Evolutionary conservation across 2,888 invertebrate species (phyloP).

Genomic region (Scaeva pyrastri): DNA sequence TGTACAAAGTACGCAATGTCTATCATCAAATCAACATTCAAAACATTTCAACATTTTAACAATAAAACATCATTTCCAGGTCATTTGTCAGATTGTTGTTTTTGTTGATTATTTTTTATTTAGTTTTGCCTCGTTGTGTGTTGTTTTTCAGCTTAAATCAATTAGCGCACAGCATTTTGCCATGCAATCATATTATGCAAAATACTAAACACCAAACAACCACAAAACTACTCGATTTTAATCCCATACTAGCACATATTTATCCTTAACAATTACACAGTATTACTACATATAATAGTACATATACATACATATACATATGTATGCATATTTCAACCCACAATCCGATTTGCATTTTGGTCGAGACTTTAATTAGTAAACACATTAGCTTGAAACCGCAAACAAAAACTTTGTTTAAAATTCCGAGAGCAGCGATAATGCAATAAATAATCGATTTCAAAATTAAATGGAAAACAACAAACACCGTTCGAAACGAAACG

Average conservation of each 20-base stretch:
- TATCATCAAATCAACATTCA: slow-evolving; percentile 3
- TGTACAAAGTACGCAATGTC: no score
- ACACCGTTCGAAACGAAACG: slow-evolving; percentile 25
- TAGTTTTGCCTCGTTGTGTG: not conserved
- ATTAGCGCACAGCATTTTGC: slow-evolving; percentile 17
- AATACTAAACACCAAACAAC: slow-evolving; percentile 50
- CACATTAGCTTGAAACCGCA: slow-evolving; percentile 67
- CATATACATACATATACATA: no score
- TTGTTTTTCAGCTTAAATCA: slow-evolving; percentile 21
- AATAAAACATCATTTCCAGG: slow-evolving; percentile 26
- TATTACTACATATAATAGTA: slow-evolving; percentile 39
- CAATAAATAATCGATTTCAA: slow-evolving; percentile 74
- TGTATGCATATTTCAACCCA: slow-evolving; percentile 43
- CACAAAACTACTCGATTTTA: slow-evolving; percentile 61
- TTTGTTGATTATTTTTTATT: not conserved
- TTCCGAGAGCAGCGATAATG: slow-evolving; percentile 59
- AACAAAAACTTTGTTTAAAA: slow-evolving; percentile 59
- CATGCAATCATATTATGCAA: slow-evolving; percentile 30
- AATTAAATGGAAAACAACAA: slow-evolving; percentile 66
- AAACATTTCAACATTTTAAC: slow-evolving; percentile 16
- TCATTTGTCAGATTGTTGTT: slow-evolving; percentile 30
- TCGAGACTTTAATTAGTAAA: slow-evolving; percentile 69
- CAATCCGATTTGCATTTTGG: slow-evolving; percentile 43
- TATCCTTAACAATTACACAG: slow-evolving; percentile 27
- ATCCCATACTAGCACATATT: slow-evolving; percentile 33